Conservation (phyloP, 1,140 invertebrate species). For the Mya arenaria region DNA sequence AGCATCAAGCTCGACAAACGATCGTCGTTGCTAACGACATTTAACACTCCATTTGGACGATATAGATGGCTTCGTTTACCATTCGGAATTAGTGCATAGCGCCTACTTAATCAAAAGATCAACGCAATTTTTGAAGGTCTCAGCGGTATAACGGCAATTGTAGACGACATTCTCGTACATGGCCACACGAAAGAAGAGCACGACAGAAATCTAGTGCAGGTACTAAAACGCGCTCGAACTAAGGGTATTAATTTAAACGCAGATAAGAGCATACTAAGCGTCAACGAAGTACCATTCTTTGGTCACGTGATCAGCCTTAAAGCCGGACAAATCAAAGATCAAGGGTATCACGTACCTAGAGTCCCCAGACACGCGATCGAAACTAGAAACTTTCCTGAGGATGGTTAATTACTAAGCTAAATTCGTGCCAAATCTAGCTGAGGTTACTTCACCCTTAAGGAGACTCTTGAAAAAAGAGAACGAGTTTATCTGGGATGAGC, state of each 20-base stretch:
- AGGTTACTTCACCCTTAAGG: neutral
- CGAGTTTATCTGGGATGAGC: neutral
- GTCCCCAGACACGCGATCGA: neutral
- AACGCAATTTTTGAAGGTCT: slow-evolving; percentile 72
- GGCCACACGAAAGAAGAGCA: slow-evolving; percentile 57
- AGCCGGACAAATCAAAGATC: neutral
- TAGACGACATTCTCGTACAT: slow-evolving; percentile 77
- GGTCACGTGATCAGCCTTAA: neutral
- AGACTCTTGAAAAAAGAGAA: neutral
- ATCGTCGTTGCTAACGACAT: slow-evolving; percentile 17
- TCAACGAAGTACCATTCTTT: slow-evolving; percentile 40
- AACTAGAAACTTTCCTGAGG: neutral
- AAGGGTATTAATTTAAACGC: slow-evolving; percentile 55
- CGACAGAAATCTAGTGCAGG: slow-evolving; percentile 50
- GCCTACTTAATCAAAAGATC: slow-evolving; percentile 73
- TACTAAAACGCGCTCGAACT: slow-evolving; percentile 34
- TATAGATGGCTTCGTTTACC: slow-evolving; percentile 56
- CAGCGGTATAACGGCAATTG: slow-evolving; percentile 72
- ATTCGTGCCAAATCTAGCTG: neutral
- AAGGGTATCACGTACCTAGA: neutral
- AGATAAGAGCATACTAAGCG: slow-evolving; percentile 40
- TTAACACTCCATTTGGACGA: slow-evolving; percentile 53
- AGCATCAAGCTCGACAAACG: slow-evolving; percentile 46
- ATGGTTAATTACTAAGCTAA: neutral
- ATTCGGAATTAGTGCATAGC: slow-evolving; percentile 53